phyloP scores from a whole-genome alignment of 2,113 vertebrate species.

The Entosphenus tridentatus region DNA sequence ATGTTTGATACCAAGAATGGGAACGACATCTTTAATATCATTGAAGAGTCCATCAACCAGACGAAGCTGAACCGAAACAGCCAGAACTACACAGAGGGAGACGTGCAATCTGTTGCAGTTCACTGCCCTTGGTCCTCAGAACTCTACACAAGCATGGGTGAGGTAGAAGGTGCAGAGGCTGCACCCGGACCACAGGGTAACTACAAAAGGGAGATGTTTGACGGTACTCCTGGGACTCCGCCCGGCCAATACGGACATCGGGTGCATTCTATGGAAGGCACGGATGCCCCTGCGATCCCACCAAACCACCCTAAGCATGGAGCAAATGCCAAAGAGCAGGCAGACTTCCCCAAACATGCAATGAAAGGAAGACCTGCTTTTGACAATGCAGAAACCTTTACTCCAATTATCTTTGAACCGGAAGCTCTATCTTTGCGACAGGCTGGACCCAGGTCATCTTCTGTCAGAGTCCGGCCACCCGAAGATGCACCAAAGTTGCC shows the following conservation, averaged over 20 bases:
- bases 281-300: not conserved
- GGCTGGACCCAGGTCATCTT: not conserved
- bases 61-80: slow-evolving; percentile 30
- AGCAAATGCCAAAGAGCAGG: not conserved
- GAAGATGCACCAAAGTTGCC: not conserved
- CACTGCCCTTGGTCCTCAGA: not conserved
- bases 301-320: slow-evolving; percentile 1
- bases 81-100: not conserved
- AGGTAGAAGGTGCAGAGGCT: not conserved
- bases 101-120: not conserved
- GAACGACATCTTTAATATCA: slow-evolving; percentile 68
- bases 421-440: not conserved
- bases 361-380: not conserved
- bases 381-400: not conserved
- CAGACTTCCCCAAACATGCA: not conserved
- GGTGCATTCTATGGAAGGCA: not conserved
- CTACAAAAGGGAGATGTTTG: not conserved
- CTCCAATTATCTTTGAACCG: not conserved
- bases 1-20: slow-evolving; percentile 87
- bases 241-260: not conserved
- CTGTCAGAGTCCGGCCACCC: not conserved
- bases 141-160: not conserved
- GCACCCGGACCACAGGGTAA: not conserved
- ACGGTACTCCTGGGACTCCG: not conserved
- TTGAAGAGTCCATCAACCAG: slow-evolving; percentile 56